These are phyloP conservation scores for Notospermus geniculatus DNA, from an alignment of 1,140 invertebrate genomes.

Conservation along the genomic window DNA sequence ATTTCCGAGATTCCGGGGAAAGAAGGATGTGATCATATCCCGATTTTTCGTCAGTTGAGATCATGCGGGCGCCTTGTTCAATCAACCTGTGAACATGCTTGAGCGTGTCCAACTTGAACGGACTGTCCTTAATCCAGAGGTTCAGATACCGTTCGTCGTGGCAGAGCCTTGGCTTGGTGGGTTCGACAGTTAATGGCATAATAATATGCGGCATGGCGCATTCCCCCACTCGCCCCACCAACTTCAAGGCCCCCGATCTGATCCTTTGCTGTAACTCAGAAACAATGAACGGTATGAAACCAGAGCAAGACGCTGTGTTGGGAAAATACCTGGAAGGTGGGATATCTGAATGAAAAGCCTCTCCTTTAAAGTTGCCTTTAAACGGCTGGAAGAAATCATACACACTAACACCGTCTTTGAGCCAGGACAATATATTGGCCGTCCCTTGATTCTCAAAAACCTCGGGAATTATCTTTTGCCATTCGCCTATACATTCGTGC, in stretches of 20 bases:
- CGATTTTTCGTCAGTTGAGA: constrained; percentile 16
- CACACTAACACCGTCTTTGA: constrained; percentile 10
- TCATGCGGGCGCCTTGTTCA: constrained; percentile 7
- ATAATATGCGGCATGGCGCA: constrained; percentile 12
- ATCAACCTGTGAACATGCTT: constrained; percentile 7
- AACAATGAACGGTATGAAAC: constrained; percentile 16
- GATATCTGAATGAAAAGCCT: constrained; percentile 15
- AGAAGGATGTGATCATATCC: too few species aligned
- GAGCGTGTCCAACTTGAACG: constrained; percentile 19
- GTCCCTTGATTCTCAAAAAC: too few species aligned
- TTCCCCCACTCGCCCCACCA: constrained; percentile 16
- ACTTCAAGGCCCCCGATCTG: neutral
- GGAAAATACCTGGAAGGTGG: constrained; percentile 20
- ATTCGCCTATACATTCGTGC: too few species aligned
- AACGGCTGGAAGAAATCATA: too few species aligned
- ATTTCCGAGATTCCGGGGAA: too few species aligned
- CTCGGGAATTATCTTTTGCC: too few species aligned
- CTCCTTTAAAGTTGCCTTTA: constrained; percentile 22
- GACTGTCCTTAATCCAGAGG: constrained; percentile 12
- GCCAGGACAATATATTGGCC: too few species aligned
- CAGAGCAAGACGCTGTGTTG: constrained; percentile 17
- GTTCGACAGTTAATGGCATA: constrained; percentile 12
- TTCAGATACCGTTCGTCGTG: constrained; percentile 18
- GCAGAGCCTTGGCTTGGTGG: constrained; percentile 9
- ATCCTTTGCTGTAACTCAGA: constrained; percentile 1